These are phyloP conservation scores for Temnothorax rugatulus DNA, from an alignment of 2,888 invertebrate genomes.

Conservation along the genomic window DNA sequence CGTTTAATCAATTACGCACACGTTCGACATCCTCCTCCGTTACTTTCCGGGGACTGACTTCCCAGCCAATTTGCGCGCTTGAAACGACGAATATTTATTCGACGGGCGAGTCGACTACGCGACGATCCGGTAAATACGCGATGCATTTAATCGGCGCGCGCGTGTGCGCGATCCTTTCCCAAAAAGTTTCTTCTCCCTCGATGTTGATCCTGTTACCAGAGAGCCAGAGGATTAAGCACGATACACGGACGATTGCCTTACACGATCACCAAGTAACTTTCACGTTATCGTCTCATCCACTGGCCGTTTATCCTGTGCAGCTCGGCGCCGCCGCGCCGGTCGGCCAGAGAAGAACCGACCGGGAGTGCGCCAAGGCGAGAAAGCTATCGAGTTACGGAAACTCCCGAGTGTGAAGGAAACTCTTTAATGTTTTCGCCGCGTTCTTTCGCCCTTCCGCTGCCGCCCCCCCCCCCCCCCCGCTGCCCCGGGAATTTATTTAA, in stretches of 20 bases:
- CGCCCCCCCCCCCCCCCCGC: neutral
- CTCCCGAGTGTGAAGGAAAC: constrained; percentile 55
- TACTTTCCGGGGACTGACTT: neutral
- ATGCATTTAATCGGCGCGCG: constrained; percentile 44
- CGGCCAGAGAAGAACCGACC: constrained; percentile 40
- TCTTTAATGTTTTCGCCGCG: constrained; percentile 55
- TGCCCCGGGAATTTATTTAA: constrained; percentile 39
- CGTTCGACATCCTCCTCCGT: constrained; percentile 40
- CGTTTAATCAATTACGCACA: constrained; percentile 48
- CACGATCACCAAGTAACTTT: constrained; percentile 63
- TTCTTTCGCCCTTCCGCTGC: constrained; percentile 20
- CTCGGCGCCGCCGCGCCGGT: constrained; percentile 7
- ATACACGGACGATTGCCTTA: constrained; percentile 56
- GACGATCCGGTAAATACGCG: constrained; percentile 37
- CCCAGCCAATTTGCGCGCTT: constrained; percentile 21
- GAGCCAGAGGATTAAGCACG: constrained; percentile 56
- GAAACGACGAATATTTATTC: constrained; percentile 39
- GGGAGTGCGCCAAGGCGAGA: constrained; percentile 47
- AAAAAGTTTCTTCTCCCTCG: constrained; percentile 52
- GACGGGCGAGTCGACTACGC: constrained; percentile 16
- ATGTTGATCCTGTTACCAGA: constrained; percentile 48
- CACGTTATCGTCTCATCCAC: constrained; percentile 59
- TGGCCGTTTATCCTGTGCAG: constrained; percentile 54
- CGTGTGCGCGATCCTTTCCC: constrained; percentile 35
- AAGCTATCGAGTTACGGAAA: constrained; percentile 57